phyloP scores from a whole-genome alignment of 2,888 invertebrate genomes.

The Orchesellides sinensis region DNA sequence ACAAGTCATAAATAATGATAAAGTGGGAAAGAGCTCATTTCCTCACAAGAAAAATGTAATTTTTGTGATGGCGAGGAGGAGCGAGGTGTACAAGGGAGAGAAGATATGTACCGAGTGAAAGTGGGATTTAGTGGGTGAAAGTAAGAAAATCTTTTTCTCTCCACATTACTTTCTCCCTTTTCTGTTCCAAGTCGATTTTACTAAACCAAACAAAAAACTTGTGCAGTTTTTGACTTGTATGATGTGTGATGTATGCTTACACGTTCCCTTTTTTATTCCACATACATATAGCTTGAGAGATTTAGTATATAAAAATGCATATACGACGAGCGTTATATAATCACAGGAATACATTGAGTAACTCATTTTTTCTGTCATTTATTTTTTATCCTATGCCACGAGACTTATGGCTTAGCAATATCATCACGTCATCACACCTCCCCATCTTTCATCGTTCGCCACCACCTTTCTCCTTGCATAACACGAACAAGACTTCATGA shows the following conservation, averaged over 20 bases:
- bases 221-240: background rate
- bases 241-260: background rate
- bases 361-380: background rate
- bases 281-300: no score
- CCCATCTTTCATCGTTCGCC: no score
- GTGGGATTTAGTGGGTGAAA: conserved; percentile 1
- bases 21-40: conserved; percentile 62
- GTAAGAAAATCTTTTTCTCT: conserved; percentile 10
- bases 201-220: background rate
- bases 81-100: background rate
- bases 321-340: no score
- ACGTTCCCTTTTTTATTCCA: no score
- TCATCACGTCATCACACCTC: background rate
- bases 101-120: background rate
- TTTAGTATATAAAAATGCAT: no score
- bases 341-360: background rate
- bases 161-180: conserved; percentile 9
- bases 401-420: no score
- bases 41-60: conserved; percentile 42
- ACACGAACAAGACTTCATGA: background rate
- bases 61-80: conserved; percentile 8
- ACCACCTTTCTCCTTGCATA: conserved; percentile 2
- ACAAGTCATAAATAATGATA: conserved; percentile 65
- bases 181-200: background rate
- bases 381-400: no score